Conservation (phyloP, 2,113 vertebrate species). For the Mormoops blainvillei region DNA sequence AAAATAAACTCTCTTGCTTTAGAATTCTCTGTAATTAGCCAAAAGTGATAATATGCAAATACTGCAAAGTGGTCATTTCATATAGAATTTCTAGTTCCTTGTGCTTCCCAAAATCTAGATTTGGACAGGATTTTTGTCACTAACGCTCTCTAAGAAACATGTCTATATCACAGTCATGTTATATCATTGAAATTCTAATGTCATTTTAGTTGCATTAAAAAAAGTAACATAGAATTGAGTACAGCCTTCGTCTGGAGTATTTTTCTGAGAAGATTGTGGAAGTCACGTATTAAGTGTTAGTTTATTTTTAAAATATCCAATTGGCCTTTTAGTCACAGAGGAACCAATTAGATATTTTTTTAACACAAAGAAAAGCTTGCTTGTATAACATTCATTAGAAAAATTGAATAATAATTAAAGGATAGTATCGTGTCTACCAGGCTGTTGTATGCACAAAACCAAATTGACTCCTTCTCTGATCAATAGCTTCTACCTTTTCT, state of each 20-base stretch:
- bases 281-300: background rate
- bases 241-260: background rate
- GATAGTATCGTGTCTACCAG: background rate
- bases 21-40: background rate
- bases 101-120: background rate
- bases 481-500: background rate
- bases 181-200: background rate
- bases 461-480: background rate
- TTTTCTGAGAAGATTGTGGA: background rate
- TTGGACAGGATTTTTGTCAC: background rate
- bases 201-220: background rate
- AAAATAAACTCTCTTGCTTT: background rate
- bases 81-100: background rate
- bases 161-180: background rate
- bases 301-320: slow-evolving; percentile 4
- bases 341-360: background rate
- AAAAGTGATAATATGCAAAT: background rate
- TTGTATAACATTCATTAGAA: background rate
- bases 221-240: background rate
- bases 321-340: background rate
- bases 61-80: background rate
- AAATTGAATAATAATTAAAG: background rate
- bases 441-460: background rate
- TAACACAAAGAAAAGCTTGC: background rate
- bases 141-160: background rate